Evolutionary conservation across 2,113 vertebrate genomes (phyloP), one percentile per base, ranked within the genome.

Genomic region (Cephalophus harveyi): DNA sequence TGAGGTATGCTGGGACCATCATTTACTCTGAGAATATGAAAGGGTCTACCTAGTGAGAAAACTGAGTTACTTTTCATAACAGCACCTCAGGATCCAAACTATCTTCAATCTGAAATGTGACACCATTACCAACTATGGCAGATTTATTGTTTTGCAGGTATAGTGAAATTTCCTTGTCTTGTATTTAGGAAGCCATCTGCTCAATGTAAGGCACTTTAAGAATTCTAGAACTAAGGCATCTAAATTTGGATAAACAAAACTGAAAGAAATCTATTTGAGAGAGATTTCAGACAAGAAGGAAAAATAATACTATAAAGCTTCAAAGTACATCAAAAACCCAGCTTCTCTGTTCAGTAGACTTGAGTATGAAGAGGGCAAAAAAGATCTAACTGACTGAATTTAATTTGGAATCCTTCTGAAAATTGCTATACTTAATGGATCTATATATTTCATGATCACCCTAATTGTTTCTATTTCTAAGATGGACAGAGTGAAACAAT

Each of bases 21-120:
- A 97, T 97, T 97, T 98, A 97, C 62, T 92, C 96, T 97, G 71
- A 97, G 94, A 97, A 98, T 96, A 98, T 97, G 94, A 98, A 98
- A 98, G 91, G 92, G 28, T 95, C 40, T 92, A 28, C 87, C 91
- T 71, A 94, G 96, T 16, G 46, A 59, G 94, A 97, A 99, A 95
- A 85, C 87, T 96, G 95, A 23, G 60, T 97, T 98, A 94, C 0
- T 17, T 74, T 74, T 97, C 98, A 98, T 0, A 95, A 97, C 97
- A 97, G 48, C n/a, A 97, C 60, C 96, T 98, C 87, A 76, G 89
- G 89, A 98, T 96, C 92, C 96, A 98, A 98, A 98, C 95, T 92
- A 62, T 94, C 95, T 98, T 84, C 17, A 0, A 92, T 95, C 92
- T 91, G 74, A 98, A 98, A 92, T 55, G 21, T 97, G 89, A 87